Evolutionary conservation across 2,113 vertebrate species (phyloP).

Genomic region (Atractosteus spatula): DNA sequence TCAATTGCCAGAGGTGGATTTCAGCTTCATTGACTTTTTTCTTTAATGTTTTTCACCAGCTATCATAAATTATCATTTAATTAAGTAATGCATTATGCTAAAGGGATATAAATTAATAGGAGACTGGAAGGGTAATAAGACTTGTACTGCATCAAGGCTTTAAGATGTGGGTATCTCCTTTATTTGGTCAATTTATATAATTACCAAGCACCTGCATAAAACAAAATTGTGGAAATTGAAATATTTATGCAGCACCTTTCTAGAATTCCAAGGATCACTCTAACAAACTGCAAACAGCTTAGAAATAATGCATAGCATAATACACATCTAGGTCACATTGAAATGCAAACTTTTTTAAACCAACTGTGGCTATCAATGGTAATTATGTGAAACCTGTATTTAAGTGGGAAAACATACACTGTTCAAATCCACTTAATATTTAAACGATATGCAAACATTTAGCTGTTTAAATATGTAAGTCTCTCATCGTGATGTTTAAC

Average conservation of each 20-base stretch:
- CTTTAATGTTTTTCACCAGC: background rate
- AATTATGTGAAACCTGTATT: slow-evolving; percentile 3
- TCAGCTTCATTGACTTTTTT: background rate
- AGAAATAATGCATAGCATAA: background rate
- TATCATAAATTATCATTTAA: slow-evolving; percentile 1
- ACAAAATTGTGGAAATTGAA: background rate
- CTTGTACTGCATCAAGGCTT: background rate
- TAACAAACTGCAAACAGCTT: slow-evolving; percentile 4
- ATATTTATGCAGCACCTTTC: background rate
- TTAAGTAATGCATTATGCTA: background rate
- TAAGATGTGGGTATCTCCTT: background rate
- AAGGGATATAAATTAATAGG: background rate
- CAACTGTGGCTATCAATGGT: background rate
- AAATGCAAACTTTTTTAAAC: background rate
- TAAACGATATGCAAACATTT: background rate
- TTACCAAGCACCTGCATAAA: background rate
- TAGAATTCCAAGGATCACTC: background rate
- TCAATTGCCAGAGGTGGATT: background rate
- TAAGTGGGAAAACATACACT: background rate
- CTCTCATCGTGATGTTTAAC: background rate
- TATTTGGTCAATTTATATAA: background rate
- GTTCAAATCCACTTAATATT: background rate
- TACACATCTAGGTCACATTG: slow-evolving; percentile 1
- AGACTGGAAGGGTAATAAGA: background rate
- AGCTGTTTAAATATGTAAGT: slow-evolving; percentile 4